phyloP scores from a whole-genome alignment of 1,140 invertebrate species.

The Pseudachorutes palmiensis region DNA sequence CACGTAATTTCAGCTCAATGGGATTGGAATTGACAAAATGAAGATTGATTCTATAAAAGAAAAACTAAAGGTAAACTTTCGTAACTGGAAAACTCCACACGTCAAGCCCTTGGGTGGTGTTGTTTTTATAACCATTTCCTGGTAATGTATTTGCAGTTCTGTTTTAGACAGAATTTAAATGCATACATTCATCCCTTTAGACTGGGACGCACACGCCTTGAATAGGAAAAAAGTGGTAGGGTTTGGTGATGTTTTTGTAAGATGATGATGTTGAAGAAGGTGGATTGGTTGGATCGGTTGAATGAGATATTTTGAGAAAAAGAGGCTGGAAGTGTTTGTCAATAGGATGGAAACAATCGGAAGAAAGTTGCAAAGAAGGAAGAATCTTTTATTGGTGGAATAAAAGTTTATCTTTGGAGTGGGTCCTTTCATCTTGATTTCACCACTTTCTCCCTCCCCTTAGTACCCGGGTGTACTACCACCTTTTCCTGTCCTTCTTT shows the following conservation, averaged over 20 bases:
- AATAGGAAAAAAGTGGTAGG: not conserved
- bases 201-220: not conserved
- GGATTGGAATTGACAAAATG: not conserved
- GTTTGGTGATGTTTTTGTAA: not conserved
- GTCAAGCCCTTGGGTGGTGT: no score
- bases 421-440: constrained; percentile 3
- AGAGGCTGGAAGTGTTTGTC: not conserved
- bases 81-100: no score
- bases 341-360: not conserved
- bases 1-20: not conserved
- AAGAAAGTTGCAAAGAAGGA: not conserved
- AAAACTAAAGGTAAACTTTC: no score
- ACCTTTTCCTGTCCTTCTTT: constrained; percentile 8
- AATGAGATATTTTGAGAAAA: not conserved
- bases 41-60: not conserved
- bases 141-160: no score
- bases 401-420: constrained; percentile 7
- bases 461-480: no score
- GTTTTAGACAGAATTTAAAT: no score
- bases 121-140: no score
- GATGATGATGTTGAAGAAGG: no score
- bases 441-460: not conserved
- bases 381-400: not conserved
- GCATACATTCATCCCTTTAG: not conserved
- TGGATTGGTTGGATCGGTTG: no score